Evolutionary conservation across 1,140 invertebrate genomes (phyloP).

Genomic region (Drosophila pectinifera): DNA sequence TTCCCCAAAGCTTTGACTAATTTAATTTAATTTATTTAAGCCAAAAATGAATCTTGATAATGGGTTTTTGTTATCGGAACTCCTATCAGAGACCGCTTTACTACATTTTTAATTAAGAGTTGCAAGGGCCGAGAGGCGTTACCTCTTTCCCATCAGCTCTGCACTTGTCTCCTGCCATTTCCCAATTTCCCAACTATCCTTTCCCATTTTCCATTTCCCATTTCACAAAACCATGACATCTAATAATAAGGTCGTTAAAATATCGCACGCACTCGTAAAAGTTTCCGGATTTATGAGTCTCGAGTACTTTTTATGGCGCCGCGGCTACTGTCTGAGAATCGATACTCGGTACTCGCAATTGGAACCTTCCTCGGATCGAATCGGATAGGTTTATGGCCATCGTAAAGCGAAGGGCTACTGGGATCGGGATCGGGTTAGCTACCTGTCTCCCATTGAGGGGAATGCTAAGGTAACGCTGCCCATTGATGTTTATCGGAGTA

Average conservation of each 20-base stretch:
- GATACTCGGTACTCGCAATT: conserved; percentile 31
- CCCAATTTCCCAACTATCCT: not conserved
- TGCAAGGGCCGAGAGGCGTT: too few relatives aligned
- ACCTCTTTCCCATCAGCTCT: conserved; percentile 1
- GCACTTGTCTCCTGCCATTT: too few relatives aligned
- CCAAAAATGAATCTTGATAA: not conserved
- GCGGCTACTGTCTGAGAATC: conserved; percentile 42
- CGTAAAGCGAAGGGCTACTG: conserved; percentile 48
- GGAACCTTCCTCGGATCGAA: conserved; percentile 28
- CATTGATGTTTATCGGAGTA: conserved; percentile 67
- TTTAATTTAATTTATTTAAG: not conserved
- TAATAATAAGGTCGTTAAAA: conserved; percentile 76
- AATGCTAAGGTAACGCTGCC: conserved; percentile 1
- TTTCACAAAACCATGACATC: conserved; percentile 32
- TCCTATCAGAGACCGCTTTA: too few relatives aligned
- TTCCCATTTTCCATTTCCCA: conserved; percentile 24
- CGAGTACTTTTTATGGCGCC: conserved; percentile 31
- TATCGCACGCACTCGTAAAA: conserved; percentile 36
- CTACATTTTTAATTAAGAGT: too few relatives aligned
- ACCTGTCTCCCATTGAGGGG: conserved; percentile 44
- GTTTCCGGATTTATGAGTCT: conserved; percentile 52
- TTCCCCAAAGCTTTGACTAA: too few relatives aligned
- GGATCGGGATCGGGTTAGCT: conserved; percentile 19
- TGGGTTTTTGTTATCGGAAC: too few relatives aligned
- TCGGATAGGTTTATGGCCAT: conserved; percentile 41